Base-by-base conservation (phyloP, 2,888 invertebrate species). In the Lissonota sp. region DNA sequence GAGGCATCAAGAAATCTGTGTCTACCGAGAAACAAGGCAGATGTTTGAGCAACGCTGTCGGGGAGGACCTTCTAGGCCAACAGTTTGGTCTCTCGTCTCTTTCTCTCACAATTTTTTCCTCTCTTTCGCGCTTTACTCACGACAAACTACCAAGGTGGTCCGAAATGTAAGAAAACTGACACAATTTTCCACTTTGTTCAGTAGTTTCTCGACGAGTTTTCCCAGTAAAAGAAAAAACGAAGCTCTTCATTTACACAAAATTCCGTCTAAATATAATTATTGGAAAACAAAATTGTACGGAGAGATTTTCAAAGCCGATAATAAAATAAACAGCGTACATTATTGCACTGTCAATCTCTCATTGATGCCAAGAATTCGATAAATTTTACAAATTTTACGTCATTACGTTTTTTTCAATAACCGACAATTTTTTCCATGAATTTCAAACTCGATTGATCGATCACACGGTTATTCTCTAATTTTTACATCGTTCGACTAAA, bases 41-140 rank as follows among this genome's bases (percentile, higher is more conserved):
- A 88, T 90, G 90, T 86, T 88, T 87, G 89, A 89, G 85, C 80
- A 82, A 84, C 83, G 83, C 86, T 87, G 89, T 89, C 88, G 87
- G 26, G 87, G 26, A 88, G 88, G 88, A 86, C 84, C 88, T 85
- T 83, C 85, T 80, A 85, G 86, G 87, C 85, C 87, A 74, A 83
- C 85, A 82, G 83, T 85, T 83, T 72, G 83, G 67, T 46, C 80
- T 83, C 78, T 53, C 79, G 73, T 63, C 73, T 62, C 40, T 66
- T 67, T 66, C 63, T 81, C 55, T 60, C 6, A 14, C 7, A 58
- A 8, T 42, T 67, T 53, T 70, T 46, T 58, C 62, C 51, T 70
- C 42, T 58, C 66, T n/a, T 16, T 26, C 37, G 16, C 42, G 12
- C 26, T 70, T 62, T 69, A 37, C 53, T 55, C 70, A 55, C 44